Base-by-base conservation (phyloP, 2,113 vertebrate species). In the Poeciliopsis prolifica region DNA sequence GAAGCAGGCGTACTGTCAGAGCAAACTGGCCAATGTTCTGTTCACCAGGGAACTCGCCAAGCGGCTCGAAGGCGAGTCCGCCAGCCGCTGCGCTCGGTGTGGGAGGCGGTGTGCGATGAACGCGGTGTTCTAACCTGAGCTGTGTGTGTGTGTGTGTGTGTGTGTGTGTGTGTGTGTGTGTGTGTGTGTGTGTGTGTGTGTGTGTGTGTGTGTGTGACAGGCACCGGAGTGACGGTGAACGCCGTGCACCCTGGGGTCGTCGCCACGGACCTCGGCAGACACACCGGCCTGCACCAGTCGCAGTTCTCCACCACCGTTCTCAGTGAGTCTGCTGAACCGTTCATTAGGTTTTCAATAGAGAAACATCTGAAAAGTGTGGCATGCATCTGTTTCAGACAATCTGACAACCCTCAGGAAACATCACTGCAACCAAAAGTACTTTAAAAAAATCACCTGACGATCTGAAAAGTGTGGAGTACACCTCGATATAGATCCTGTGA, bases 1-100 rank as follows among this genome's bases (percentile, higher is more conserved):
- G 6, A 97, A 95, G 82, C 93, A 88, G 14, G 96, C 96, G 54
- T 97, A 97, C 88, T 96, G 96, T 89, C 96, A 96, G 88, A 97
- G 96, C 91, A 97, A 97, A 90, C 94, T 97, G 58, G 96, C 96
- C 31, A 78, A 95, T 2, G 86, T 96, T 74, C 91, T 97, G 79
- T 97, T 96, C 83, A 96, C 95, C 72, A 93, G 88, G 86, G 96
- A 96, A 85, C 93, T 97, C 69, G 95, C 95, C 77, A 93, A 88
- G 78, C 91, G 88, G 74, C 93, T 97, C 70, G 88, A 94, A 88
- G 96, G 96, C 95, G 74, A 78, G 89, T 83, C 72, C 67, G 92
- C 93, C 77, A 79, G 78, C 75, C 66, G 79, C 14, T 82, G 92
- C 65, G 15, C 19, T 79, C 91, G 0, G 74, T 89, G 86, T 87